These are phyloP conservation scores for Drosophila willistoni DNA, from an alignment of 1,140 invertebrate genomes.

Conservation along the genomic window DNA sequence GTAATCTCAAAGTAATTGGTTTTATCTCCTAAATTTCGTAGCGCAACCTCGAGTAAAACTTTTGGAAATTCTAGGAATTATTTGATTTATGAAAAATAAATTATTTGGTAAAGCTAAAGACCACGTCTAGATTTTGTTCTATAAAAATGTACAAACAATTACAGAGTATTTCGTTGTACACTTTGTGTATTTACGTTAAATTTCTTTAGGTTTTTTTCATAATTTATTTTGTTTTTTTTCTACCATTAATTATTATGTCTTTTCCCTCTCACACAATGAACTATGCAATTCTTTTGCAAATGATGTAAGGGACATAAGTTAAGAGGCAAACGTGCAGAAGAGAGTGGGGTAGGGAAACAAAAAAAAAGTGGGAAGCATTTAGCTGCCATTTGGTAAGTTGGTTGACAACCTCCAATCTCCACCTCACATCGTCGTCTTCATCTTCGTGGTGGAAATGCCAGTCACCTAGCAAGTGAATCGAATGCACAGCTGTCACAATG, in stretches of 20 bases:
- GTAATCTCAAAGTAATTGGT: background rate
- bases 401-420: constrained; percentile 60
- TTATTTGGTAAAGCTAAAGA: too few species aligned
- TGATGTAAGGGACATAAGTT: constrained; percentile 59
- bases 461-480: constrained; percentile 41
- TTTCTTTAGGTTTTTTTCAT: constrained; percentile 36
- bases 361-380: constrained; percentile 65
- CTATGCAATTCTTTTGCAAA: constrained; percentile 59
- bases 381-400: constrained; percentile 74
- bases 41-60: background rate
- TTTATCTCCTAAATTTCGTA: background rate
- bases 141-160: background rate
- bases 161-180: constrained; percentile 24
- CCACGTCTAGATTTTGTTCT: too few species aligned
- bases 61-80: background rate
- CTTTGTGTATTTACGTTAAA: background rate
- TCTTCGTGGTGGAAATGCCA: constrained; percentile 59
- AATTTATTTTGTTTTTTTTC: constrained; percentile 46
- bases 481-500: constrained; percentile 77
- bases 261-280: constrained; percentile 35
- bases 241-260: constrained; percentile 63
- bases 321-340: constrained; percentile 12
- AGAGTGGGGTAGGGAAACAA: background rate
- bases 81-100: too few species aligned
- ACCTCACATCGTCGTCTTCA: constrained; percentile 3